Conservation (phyloP, 2,888 invertebrate species). For the Serrognathus titanus region DNA sequence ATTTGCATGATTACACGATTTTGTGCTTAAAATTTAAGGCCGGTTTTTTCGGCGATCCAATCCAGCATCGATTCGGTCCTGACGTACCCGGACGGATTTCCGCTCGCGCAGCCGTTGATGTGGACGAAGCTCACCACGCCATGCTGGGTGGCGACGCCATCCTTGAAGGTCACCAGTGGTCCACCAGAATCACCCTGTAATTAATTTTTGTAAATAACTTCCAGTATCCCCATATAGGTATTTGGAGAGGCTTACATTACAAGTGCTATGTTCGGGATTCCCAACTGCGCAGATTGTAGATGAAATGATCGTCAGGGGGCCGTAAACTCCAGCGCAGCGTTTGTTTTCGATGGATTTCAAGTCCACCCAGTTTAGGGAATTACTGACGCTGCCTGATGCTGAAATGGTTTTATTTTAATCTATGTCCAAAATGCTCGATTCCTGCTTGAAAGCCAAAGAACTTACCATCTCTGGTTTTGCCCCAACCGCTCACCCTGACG, state of each 20-base stretch:
- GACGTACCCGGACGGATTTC: conserved; percentile 35
- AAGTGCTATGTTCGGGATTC: conserved; percentile 31
- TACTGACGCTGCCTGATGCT: conserved; percentile 10
- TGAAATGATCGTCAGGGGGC: conserved; percentile 20
- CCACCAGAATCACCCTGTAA: conserved; percentile 40
- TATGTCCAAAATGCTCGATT: neutral
- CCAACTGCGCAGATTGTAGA: conserved; percentile 32
- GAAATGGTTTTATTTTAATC: neutral
- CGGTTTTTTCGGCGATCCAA: conserved; percentile 29
- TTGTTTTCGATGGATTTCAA: conserved; percentile 32
- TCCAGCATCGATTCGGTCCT: conserved; percentile 29
- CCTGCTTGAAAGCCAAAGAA: neutral
- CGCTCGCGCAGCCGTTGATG: conserved; percentile 32
- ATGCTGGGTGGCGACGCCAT: conserved; percentile 25
- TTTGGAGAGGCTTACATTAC: conserved; percentile 31
- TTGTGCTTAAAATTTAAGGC: too few species aligned
- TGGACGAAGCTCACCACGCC: conserved; percentile 36
- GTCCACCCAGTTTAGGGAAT: conserved; percentile 28
- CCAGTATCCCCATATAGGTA: neutral
- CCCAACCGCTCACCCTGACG: conserved; percentile 30
- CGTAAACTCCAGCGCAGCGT: conserved; percentile 29
- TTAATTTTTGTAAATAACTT: neutral
- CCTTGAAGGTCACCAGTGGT: conserved; percentile 27
- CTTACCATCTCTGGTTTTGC: conserved; percentile 22
- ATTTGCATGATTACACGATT: too few species aligned